Evolutionary conservation across 2,888 invertebrate genomes (phyloP).

Genomic region (Pinctada fucata): DNA sequence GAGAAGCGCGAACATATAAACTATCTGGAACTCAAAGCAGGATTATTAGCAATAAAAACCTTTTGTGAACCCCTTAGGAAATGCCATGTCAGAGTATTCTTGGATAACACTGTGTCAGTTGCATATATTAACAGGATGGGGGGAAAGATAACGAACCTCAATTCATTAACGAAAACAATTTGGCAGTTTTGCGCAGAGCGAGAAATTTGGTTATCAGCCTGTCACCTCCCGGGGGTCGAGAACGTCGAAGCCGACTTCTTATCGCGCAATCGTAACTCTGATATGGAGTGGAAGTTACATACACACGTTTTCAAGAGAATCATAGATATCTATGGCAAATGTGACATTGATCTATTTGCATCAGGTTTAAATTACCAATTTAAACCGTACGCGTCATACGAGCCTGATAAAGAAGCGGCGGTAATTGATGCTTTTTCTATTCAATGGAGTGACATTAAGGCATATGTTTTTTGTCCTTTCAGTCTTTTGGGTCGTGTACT

Average conservation of each 20-base stretch:
- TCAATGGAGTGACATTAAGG: conserved; percentile 5
- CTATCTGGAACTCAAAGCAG: conserved; percentile 38
- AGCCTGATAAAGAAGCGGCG: conserved; percentile 17
- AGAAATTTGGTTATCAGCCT: conserved; percentile 24
- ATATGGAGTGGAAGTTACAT: conserved; percentile 26
- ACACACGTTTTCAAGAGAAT: conserved; percentile 1
- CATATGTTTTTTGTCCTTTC: conserved; percentile 31
- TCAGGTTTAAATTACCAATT: conserved; percentile 21
- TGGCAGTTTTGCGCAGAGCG: conserved; percentile 17
- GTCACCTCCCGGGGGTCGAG: conserved; percentile 11
- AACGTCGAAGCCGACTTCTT: conserved; percentile 25
- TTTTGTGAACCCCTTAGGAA: conserved; percentile 13
- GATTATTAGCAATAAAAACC: conserved; percentile 26
- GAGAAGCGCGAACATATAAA: conserved; percentile 41
- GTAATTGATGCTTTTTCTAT: conserved; percentile 29
- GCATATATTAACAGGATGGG: conserved; percentile 39
- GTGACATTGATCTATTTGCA: conserved; percentile 29
- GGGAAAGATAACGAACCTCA: conserved; percentile 2
- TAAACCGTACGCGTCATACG: conserved; percentile 15
- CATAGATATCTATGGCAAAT: conserved; percentile 1
- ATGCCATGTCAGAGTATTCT: conserved; percentile 33
- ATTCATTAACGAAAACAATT: conserved; percentile 19
- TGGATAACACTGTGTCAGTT: conserved; percentile 39
- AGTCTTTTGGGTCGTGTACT: conserved; percentile 14
- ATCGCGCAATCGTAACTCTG: conserved; percentile 9